These are phyloP conservation scores for Drosophila subquinaria DNA, from an alignment of 2,888 invertebrate genomes.

Conservation along the genomic window DNA sequence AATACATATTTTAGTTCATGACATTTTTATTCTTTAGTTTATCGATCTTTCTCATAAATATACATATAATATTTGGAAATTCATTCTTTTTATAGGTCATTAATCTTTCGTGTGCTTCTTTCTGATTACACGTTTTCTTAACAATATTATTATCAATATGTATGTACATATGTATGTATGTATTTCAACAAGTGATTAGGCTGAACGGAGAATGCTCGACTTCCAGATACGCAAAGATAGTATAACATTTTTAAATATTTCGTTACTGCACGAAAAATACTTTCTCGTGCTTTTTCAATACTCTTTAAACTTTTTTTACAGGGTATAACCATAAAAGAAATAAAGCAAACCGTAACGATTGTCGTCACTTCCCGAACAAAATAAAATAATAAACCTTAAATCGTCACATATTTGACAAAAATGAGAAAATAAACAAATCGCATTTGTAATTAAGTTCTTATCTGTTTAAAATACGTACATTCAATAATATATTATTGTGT, in stretches of 20 bases:
- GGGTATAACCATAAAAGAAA: not conserved
- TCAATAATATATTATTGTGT: not conserved
- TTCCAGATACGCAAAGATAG: not conserved
- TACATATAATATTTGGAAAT: too few relatives aligned
- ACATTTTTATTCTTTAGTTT: too few relatives aligned
- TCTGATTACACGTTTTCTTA: not conserved
- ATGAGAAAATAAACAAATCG: not conserved
- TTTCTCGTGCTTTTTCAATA: not conserved
- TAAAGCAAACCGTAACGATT: slow-evolving; percentile 1
- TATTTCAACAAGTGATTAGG: not conserved
- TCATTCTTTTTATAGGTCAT: too few relatives aligned
- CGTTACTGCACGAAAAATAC: not conserved
- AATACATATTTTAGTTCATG: too few relatives aligned
- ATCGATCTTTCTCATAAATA: too few relatives aligned
- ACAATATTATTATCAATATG: not conserved
- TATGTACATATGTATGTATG: not conserved
- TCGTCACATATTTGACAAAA: slow-evolving; percentile 1
- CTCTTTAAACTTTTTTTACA: not conserved
- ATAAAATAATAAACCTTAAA: slow-evolving; percentile 24
- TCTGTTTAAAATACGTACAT: not conserved
- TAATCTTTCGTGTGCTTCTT: not conserved
- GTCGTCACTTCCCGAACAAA: not conserved
- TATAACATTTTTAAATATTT: too few relatives aligned
- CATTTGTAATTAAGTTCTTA: slow-evolving; percentile 1
- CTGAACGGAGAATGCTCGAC: not conserved